Conservation (phyloP, 1,140 invertebrate genomes). For the Drosophila ambigua region DNA sequence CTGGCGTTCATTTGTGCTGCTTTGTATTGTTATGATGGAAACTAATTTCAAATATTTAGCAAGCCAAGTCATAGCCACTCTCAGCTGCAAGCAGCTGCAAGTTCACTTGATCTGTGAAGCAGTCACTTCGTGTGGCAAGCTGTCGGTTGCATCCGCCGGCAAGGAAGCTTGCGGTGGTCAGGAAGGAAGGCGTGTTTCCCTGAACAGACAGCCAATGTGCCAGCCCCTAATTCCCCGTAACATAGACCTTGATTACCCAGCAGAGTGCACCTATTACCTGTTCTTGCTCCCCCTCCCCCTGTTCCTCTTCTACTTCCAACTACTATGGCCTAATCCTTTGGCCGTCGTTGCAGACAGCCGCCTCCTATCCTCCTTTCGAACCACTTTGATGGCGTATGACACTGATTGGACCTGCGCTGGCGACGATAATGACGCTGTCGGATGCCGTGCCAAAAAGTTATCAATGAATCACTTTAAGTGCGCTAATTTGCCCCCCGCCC, state of each 20-base stretch:
- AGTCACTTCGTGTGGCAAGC: conserved; percentile 14
- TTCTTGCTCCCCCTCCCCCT: background rate
- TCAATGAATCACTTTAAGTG: conserved; percentile 79
- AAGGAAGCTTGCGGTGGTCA: background rate
- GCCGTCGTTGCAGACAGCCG: conserved; percentile 19
- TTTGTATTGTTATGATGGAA: too few relatives aligned
- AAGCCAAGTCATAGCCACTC: too few relatives aligned
- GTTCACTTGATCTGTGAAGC: background rate
- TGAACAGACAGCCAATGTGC: background rate
- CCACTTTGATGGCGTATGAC: conserved; percentile 40
- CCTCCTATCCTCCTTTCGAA: conserved; percentile 10
- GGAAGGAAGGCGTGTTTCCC: conserved; percentile 18
- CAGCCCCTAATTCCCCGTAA: background rate
- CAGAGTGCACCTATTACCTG: conserved; percentile 39
- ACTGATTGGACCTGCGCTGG: conserved; percentile 39
- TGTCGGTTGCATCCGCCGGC: conserved; percentile 20
- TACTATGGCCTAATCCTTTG: background rate
- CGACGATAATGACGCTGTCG: conserved; percentile 33
- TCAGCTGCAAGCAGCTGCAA: too few relatives aligned
- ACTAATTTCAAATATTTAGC: background rate
- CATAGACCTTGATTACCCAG: conserved; percentile 31
- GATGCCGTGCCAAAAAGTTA: conserved; percentile 68
- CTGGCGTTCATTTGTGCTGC: too few relatives aligned
- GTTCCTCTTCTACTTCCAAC: background rate
- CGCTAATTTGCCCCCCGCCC: conserved; percentile 55